A percentile compares a stretch with the other conserved stretches of the same genome.
Evolutionary conservation across 1,140 invertebrate genomes (phyloP).

Genomic region (Lethrus apterus): DNA sequence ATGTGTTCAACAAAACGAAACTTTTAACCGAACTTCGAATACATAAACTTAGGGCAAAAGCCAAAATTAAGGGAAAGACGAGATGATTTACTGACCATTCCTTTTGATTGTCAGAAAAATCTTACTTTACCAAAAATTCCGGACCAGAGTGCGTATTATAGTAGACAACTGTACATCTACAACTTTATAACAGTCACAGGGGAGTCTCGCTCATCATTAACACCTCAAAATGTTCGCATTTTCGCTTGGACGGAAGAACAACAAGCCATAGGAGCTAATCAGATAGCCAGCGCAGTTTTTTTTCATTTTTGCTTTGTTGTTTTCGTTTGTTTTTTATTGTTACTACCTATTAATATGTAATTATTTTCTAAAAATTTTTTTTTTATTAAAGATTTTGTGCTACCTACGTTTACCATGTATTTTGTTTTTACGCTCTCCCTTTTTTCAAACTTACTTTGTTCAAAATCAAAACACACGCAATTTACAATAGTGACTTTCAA

Average conservation of each 20-base stretch:
- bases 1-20: constrained; percentile 3
- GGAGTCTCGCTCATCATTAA: constrained; percentile 7
- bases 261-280: constrained; percentile 9
- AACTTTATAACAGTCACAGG: constrained; percentile 8
- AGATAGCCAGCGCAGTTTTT: constrained; percentile 9
- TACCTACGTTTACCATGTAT: no score
- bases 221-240: constrained; percentile 1
- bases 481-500: no score
- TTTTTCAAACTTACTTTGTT: no score
- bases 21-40: constrained; percentile 4
- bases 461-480: no score
- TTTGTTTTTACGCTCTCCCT: no score
- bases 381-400: no score
- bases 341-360: no score
- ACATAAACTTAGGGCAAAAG: constrained; percentile 7
- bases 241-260: constrained; percentile 6
- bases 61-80: neutral
- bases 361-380: no score
- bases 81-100: constrained; percentile 13
- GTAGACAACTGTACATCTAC: constrained; percentile 13
- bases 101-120: constrained; percentile 10
- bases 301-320: no score
- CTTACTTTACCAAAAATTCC: constrained; percentile 1
- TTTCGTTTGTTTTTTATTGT: no score
- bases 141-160: constrained; percentile 6